A percentile compares a stretch with the other conserved stretches of the same genome.
Evolutionary conservation across 1,140 invertebrate species (phyloP).

Genomic region (Probaryconus sp.): DNA sequence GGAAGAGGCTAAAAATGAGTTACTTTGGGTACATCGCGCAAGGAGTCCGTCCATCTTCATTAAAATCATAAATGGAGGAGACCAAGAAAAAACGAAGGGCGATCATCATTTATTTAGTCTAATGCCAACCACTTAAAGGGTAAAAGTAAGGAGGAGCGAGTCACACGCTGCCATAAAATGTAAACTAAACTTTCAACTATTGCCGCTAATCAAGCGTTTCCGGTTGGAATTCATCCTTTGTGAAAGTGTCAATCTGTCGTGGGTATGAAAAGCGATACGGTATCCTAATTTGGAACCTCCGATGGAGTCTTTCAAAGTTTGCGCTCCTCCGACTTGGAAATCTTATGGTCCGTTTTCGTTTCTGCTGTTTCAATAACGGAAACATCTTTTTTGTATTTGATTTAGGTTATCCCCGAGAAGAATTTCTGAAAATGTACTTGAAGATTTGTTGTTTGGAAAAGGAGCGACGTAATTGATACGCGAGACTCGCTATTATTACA

Average conservation of each 20-base stretch:
- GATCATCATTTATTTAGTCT: constrained; percentile 46
- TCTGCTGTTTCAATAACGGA: too few relatives aligned
- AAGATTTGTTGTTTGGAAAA: too few relatives aligned
- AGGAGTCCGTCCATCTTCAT: constrained; percentile 45
- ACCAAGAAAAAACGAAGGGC: constrained; percentile 6
- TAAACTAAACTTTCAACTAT: constrained; percentile 27
- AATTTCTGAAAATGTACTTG: too few relatives aligned
- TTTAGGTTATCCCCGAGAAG: too few relatives aligned
- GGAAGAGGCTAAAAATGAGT: constrained; percentile 30
- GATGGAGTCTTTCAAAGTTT: too few relatives aligned
- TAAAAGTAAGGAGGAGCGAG: constrained; percentile 17
- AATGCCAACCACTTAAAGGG: too few relatives aligned
- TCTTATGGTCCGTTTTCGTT: too few relatives aligned
- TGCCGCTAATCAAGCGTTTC: constrained; percentile 48
- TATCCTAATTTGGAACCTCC: too few relatives aligned
- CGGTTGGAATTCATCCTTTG: constrained; percentile 38
- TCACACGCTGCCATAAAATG: constrained; percentile 2
- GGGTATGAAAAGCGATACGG: too few relatives aligned
- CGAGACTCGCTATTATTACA: constrained; percentile 10
- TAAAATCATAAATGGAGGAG: constrained; percentile 35
- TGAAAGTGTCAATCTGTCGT: too few relatives aligned
- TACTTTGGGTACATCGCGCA: constrained; percentile 29
- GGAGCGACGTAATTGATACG: constrained; percentile 23
- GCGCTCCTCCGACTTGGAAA: too few relatives aligned
- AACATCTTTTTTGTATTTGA: too few relatives aligned